phyloP scores from a whole-genome alignment of 2,888 invertebrate species.

The Rhagonycha lutea region DNA sequence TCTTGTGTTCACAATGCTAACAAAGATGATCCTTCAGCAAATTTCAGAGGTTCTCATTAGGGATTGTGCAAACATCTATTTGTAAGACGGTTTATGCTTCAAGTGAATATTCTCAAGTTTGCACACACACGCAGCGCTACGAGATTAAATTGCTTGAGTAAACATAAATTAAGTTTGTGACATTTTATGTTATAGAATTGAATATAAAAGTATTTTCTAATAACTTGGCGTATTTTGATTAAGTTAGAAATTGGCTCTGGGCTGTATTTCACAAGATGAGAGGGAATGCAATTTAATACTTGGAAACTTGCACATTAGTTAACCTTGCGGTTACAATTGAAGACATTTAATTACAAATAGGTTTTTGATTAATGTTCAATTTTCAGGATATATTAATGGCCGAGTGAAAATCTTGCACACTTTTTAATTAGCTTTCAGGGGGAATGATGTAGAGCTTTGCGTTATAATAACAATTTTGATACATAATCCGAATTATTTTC shows the following conservation, averaged over 20 bases:
- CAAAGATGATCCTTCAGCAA: not conserved
- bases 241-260: not conserved
- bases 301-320: not conserved
- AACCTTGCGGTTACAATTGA: not conserved
- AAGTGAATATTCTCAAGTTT: slow-evolving; percentile 1
- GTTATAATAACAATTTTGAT: not conserved
- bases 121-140: slow-evolving; percentile 6
- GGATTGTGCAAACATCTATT: slow-evolving; percentile 2
- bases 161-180: not conserved
- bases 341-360: not conserved
- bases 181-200: not conserved
- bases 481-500: not conserved
- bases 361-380: not conserved
- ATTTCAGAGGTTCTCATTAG: slow-evolving; percentile 1
- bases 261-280: not conserved
- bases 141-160: slow-evolving; percentile 8
- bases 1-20: not conserved
- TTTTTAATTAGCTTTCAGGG: not conserved
- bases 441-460: not conserved
- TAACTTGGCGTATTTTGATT: not conserved
- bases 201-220: not conserved
- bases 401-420: not conserved
- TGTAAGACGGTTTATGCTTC: not conserved
- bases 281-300: not conserved
- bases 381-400: not conserved